A percentile compares a stretch with the other conserved stretches of the same genome.
Conservation (phyloP, 1,140 invertebrate species). For the Ditylenchus dipsaci region DNA sequence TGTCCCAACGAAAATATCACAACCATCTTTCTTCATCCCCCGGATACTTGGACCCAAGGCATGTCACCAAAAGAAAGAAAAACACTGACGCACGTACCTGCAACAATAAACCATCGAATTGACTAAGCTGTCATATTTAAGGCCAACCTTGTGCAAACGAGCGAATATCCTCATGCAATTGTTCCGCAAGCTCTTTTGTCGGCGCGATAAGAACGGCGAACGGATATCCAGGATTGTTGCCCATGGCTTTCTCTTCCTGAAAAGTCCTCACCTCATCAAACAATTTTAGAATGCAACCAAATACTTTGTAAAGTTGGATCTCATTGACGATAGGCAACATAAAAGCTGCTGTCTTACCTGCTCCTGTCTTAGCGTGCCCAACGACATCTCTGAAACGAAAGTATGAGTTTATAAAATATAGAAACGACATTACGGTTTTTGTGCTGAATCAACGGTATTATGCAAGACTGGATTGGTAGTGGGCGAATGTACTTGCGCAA, state of each 20-base stretch:
- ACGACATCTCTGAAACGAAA: constrained; percentile 20
- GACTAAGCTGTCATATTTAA: background rate
- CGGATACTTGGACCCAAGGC: constrained; percentile 11
- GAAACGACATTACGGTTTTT: background rate
- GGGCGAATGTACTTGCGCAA: constrained; percentile 13
- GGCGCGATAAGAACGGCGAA: constrained; percentile 18
- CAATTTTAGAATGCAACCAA: no score
- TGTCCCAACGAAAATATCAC: constrained; percentile 21
- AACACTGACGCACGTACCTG: constrained; percentile 18
- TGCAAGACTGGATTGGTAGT: constrained; percentile 13
- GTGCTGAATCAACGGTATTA: constrained; percentile 7
- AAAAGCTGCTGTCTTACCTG: constrained; percentile 29
- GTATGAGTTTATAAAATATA: background rate
- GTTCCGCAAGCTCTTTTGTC: constrained; percentile 18
- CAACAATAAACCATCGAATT: background rate
- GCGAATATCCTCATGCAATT: constrained; percentile 7
- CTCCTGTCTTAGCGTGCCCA: constrained; percentile 25
- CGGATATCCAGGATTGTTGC: constrained; percentile 8
- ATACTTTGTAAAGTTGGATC: constrained; percentile 7
- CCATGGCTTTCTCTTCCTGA: background rate
- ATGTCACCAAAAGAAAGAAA: constrained; percentile 18
- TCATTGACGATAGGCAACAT: constrained; percentile 18
- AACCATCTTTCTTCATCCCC: constrained; percentile 10
- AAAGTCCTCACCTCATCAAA: no score
- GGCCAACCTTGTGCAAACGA: constrained; percentile 11